Evolutionary conservation across 2,888 invertebrate genomes (phyloP).

Genomic region (Lobophora halterata): DNA sequence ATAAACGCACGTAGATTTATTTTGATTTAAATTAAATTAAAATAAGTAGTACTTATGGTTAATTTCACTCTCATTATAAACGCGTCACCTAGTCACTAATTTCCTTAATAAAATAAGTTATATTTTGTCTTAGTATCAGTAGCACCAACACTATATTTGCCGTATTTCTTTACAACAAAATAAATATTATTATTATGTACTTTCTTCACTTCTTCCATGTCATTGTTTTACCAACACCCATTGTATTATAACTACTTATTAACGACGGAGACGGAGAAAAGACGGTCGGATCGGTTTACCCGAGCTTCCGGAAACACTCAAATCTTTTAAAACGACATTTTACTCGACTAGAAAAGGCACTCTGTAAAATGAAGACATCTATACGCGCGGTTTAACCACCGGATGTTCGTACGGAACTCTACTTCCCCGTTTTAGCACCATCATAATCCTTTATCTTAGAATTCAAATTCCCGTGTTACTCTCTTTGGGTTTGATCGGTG

Average conservation of each 20-base stretch:
- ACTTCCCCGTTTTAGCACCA: conserved; percentile 9
- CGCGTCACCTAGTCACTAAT: too few relatives aligned
- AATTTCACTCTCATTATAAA: too few relatives aligned
- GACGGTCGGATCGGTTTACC: conserved; percentile 18
- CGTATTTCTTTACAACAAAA: too few relatives aligned
- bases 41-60: too few relatives aligned
- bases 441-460: conserved; percentile 4
- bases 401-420: conserved; percentile 52
- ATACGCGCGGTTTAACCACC: conserved; percentile 44
- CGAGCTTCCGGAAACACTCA: conserved; percentile 28
- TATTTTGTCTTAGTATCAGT: too few relatives aligned
- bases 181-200: conserved; percentile 2
- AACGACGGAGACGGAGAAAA: too few relatives aligned
- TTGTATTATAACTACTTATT: conserved; percentile 9
- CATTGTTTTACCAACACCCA: conserved; percentile 7
- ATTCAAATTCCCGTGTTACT: conserved; percentile 8
- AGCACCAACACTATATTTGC: too few relatives aligned
- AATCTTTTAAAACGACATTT: conserved; percentile 29
- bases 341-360: conserved; percentile 57
- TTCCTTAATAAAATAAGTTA: too few relatives aligned
- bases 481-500: conserved; percentile 3
- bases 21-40: too few relatives aligned
- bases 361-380: conserved; percentile 47
- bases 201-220: neutral
- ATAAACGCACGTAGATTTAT: too few relatives aligned